These are phyloP conservation scores for Blera fallax DNA, from an alignment of 2,888 invertebrate genomes.

Conservation along the genomic window DNA sequence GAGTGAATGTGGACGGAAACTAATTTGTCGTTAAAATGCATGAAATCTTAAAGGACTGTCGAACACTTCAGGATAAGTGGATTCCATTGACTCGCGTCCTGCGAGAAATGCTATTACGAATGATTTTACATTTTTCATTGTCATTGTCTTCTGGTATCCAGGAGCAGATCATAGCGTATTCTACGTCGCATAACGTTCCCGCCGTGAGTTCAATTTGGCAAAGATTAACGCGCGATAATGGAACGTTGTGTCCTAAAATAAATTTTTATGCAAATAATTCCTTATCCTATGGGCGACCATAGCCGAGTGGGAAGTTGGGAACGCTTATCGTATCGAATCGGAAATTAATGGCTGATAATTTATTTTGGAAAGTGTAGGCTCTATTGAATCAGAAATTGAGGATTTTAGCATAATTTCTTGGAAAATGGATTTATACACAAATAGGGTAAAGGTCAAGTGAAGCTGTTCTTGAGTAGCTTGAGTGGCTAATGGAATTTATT, in stretches of 20 bases:
- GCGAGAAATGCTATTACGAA: neutral
- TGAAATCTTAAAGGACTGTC: slow-evolving; percentile 25
- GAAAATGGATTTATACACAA: neutral
- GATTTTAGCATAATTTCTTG: neutral
- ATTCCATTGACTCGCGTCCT: neutral
- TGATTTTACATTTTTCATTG: slow-evolving; percentile 3
- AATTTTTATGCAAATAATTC: slow-evolving; percentile 9
- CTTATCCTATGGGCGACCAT: neutral
- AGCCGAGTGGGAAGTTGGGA: neutral
- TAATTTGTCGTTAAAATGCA: slow-evolving; percentile 69
- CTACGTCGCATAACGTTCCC: neutral
- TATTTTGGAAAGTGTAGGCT: neutral
- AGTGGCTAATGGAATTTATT: neutral
- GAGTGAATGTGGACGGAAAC: neutral
- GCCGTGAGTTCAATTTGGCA: neutral
- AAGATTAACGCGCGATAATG: slow-evolving; percentile 12
- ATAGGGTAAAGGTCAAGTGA: neutral
- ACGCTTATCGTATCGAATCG: neutral
- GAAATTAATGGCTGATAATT: neutral
- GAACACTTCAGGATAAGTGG: neutral
- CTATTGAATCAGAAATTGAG: neutral
- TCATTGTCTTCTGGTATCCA: neutral
- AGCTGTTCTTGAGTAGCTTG: too few relatives aligned
- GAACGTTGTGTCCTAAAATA: slow-evolving; percentile 18
- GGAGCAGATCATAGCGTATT: neutral